phyloP scores from a whole-genome alignment of 2,797 vertebrate species.

The Anguilla megastoma region DNA sequence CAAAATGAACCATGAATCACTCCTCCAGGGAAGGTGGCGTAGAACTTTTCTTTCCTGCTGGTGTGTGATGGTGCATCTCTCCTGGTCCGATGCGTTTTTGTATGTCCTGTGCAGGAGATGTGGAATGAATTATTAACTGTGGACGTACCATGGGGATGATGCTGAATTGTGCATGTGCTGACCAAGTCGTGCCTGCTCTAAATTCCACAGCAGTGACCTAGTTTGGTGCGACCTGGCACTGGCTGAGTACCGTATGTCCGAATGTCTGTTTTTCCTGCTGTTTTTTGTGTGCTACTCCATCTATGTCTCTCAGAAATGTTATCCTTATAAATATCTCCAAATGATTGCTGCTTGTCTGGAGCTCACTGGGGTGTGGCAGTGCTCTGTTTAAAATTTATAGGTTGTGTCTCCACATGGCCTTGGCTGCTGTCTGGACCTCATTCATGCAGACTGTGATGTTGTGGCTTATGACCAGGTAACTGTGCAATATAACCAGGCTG shows the following conservation, averaged over 20 bases:
- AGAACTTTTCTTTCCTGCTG: background rate
- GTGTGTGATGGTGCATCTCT: background rate
- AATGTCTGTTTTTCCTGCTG: background rate
- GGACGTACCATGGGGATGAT: background rate
- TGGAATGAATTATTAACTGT: constrained; percentile 12
- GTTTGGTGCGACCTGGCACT: background rate
- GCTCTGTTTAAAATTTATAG: background rate
- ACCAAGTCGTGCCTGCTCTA: background rate
- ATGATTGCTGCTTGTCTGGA: background rate
- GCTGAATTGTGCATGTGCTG: background rate
- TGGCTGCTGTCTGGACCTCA: background rate
- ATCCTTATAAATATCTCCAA: background rate
- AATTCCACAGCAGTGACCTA: constrained; percentile 14
- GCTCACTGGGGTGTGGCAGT: background rate
- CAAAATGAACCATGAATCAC: background rate
- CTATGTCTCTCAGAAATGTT: background rate
- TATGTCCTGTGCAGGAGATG: background rate
- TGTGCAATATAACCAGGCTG: background rate
- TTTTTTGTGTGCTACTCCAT: background rate
- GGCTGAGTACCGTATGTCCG: background rate
- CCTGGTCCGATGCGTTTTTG: background rate
- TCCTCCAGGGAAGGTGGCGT: background rate
- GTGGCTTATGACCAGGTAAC: background rate
- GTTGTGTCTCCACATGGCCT: background rate
- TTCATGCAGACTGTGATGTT: background rate